Evolutionary conservation across 2,888 invertebrate species (phyloP), one percentile per base, ranked within the genome.

Genomic region (Philereme vetulata): DNA sequence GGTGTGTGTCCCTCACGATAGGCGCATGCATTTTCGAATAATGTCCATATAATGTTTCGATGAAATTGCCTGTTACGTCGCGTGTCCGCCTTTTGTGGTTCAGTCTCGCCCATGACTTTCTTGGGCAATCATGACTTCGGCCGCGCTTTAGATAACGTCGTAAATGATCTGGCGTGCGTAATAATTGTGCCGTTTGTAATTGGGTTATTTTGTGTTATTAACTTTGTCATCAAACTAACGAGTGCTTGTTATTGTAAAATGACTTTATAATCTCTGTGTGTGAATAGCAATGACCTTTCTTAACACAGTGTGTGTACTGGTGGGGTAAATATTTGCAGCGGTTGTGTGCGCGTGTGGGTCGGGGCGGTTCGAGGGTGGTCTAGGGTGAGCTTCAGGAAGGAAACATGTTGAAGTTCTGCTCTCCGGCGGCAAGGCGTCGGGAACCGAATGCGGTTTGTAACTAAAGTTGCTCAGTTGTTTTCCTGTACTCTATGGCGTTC

Each of bases 341-440:
- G 62, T 68, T 70, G 65, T 63, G 71, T 65, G 73, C 72, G 71
- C 72, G 74, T 72, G 72, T 71, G 69, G 66, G 70, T 71, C 59
- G 61, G 66, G 66, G 65, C 67, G 68, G 68, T 72, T 71, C 68
- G 68, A 57, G 67, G 66, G 74, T 62, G 74, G 70, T 72, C 60
- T 63, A 74, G 76, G 70, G 67, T 73, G 69, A 64, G 65, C 67
- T 70, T 68, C 74, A 72, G 84, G 80, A 82, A 80, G 83, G 82
- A 82, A 86, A 74, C 80, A 94, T 94, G 94, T 85, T 93, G 84
- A 94, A 94, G 92, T 93, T 94, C 79, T 94, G 94, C 76, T 93
- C 93, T 72, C 93, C 93, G 74, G 92, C 92, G 72, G 88, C 93
- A 66, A 88, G 90, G 78, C 90, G 93, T 73, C 90, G 93, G 75